These are phyloP conservation scores for Cheiracanthium punctorium DNA, from an alignment of 2,888 invertebrate genomes.

Conservation along the genomic window DNA sequence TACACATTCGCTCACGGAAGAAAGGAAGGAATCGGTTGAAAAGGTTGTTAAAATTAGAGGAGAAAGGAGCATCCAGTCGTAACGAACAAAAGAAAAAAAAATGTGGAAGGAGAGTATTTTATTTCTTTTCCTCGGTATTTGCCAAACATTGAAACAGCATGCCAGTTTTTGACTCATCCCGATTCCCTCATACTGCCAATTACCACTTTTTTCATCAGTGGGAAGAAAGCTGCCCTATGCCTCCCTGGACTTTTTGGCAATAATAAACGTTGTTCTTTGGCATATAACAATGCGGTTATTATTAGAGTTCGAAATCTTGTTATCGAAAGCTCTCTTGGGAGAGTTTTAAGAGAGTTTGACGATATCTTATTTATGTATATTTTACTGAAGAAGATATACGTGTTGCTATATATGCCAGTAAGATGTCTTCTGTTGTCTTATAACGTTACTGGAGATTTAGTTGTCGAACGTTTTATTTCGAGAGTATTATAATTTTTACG, in stretches of 20 bases:
- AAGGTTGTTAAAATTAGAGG: constrained; percentile 5
- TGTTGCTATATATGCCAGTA: no score
- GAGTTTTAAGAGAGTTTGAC: no score
- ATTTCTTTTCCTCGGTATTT: constrained; percentile 6
- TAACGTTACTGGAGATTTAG: no score
- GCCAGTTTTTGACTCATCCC: background rate
- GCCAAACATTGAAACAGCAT: constrained; percentile 31
- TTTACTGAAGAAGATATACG: no score
- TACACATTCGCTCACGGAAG: no score
- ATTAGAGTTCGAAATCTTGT: background rate
- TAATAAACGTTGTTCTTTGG: background rate
- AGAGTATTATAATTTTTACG: no score
- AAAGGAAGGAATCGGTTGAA: background rate
- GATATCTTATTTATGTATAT: no score
- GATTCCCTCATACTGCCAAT: background rate
- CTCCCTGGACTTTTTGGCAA: background rate
- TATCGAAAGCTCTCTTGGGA: no score
- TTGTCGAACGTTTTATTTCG: no score
- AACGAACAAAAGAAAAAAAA: background rate
- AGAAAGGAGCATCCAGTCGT: background rate
- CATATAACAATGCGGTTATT: constrained; percentile 6
- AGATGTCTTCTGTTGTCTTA: no score
- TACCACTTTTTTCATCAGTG: background rate
- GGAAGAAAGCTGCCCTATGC: background rate
- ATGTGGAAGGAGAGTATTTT: background rate